These are phyloP conservation scores for Xenopus petersii DNA, from an alignment of 2,797 vertebrate genomes.

Conservation along the genomic window DNA sequence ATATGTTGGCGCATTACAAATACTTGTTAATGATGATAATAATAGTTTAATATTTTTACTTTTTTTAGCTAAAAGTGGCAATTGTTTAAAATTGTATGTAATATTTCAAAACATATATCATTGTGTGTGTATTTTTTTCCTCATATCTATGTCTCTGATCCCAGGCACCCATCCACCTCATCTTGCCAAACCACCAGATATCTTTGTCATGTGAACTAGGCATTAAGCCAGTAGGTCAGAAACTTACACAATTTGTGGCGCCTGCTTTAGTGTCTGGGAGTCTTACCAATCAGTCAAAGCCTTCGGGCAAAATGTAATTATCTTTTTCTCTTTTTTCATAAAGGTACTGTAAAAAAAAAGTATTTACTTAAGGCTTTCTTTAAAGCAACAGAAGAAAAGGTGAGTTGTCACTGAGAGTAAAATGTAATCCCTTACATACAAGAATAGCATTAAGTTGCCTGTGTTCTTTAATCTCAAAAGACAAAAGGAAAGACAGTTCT, in stretches of 20 bases:
- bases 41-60: no score
- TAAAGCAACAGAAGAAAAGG: conserved; percentile 45
- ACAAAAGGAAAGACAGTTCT: background rate
- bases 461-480: background rate
- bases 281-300: conserved; percentile 63
- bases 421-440: conserved; percentile 38
- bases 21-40: no score
- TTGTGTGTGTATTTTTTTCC: background rate
- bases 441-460: conserved; percentile 42
- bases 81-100: no score
- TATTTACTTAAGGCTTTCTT: conserved; percentile 49
- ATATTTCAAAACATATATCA: no score
- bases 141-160: conserved; percentile 49
- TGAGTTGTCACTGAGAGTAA: conserved; percentile 30
- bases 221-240: conserved; percentile 66
- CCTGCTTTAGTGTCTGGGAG: conserved; percentile 71
- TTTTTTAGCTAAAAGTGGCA: no score
- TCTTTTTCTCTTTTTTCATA: conserved; percentile 54
- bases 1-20: no score
- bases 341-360: conserved; percentile 51
- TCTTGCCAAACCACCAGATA: conserved; percentile 67
- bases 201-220: conserved; percentile 68
- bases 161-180: conserved; percentile 59
- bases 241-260: conserved; percentile 72
- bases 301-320: conserved; percentile 70